Conservation (phyloP, 2,888 invertebrate genomes). For the Athalia circularis region DNA sequence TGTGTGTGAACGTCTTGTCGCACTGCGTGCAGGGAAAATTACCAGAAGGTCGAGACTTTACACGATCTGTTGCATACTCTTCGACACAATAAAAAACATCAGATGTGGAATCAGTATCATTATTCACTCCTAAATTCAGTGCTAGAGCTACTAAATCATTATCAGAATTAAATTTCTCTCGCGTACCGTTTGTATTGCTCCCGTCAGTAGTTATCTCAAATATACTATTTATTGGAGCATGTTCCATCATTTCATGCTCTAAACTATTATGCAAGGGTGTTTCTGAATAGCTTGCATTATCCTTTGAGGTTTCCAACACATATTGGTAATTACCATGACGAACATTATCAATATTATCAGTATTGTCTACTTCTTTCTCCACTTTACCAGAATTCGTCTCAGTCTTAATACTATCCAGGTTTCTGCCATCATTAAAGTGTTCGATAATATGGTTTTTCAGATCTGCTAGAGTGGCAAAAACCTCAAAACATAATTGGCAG, state of each 20-base stretch:
- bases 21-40: constrained; percentile 57
- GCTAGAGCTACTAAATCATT: constrained; percentile 15
- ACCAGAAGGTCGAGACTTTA: constrained; percentile 18
- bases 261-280: constrained; percentile 17
- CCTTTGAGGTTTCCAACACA: constrained; percentile 28
- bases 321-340: constrained; percentile 11
- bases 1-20: constrained; percentile 53
- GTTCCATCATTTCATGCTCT: not conserved
- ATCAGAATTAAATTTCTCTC: not conserved
- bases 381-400: constrained; percentile 40
- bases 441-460: constrained; percentile 61
- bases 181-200: not conserved
- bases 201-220: not conserved
- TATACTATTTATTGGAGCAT: constrained; percentile 2
- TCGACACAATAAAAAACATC: constrained; percentile 31
- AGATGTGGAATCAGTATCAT: constrained; percentile 19
- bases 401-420: constrained; percentile 15
- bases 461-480: constrained; percentile 56
- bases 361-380: not conserved
- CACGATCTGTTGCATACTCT: constrained; percentile 20
- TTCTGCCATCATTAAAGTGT: constrained; percentile 57
- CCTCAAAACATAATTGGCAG: constrained; percentile 62
- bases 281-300: constrained; percentile 5
- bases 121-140: constrained; percentile 13
- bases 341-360: not conserved